A percentile compares a stretch with the other conserved stretches of the same genome.
Evolutionary conservation across 35 echinoderm and acorn worm species (phyloP).

Genomic region (Acanthaster planci): DNA sequence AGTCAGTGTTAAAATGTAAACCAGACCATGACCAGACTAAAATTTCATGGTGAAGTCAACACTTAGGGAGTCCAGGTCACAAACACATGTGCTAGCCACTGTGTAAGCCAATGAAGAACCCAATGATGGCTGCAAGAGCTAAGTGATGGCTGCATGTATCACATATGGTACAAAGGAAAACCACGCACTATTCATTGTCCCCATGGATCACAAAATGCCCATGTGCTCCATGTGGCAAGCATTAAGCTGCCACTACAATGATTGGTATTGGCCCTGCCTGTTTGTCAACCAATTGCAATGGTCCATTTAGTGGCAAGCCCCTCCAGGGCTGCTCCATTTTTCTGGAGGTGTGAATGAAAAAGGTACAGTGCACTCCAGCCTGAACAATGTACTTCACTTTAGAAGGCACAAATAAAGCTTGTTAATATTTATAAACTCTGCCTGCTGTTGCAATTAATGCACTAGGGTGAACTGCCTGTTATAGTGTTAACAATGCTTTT

Average conservation of each 20-base stretch:
- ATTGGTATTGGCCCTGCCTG: neutral
- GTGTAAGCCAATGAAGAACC: neutral
- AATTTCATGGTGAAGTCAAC: conserved; percentile 15
- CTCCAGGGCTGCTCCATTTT: conserved; percentile 3
- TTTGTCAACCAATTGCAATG: conserved; percentile 25
- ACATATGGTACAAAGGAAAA: conserved; percentile 30
- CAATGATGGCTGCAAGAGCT: neutral
- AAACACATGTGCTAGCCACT: neutral
- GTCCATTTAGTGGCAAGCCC: neutral
- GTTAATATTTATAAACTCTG: no score
- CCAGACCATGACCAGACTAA: neutral
- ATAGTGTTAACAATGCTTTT: no score
- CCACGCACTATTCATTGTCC: no score
- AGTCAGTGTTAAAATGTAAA: neutral
- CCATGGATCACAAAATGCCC: neutral
- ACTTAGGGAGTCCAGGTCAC: neutral
- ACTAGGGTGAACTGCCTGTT: no score
- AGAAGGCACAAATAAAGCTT: no score
- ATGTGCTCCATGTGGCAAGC: conserved; percentile 2
- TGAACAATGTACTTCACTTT: no score
- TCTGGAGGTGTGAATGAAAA: conserved; percentile 2
- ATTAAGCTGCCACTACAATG: neutral
- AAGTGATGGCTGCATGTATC: neutral
- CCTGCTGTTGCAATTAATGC: no score
- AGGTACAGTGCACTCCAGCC: no score